These are phyloP conservation scores for Corydoras maculifer DNA, from an alignment of 2,113 vertebrate genomes.

Conservation along the genomic window DNA sequence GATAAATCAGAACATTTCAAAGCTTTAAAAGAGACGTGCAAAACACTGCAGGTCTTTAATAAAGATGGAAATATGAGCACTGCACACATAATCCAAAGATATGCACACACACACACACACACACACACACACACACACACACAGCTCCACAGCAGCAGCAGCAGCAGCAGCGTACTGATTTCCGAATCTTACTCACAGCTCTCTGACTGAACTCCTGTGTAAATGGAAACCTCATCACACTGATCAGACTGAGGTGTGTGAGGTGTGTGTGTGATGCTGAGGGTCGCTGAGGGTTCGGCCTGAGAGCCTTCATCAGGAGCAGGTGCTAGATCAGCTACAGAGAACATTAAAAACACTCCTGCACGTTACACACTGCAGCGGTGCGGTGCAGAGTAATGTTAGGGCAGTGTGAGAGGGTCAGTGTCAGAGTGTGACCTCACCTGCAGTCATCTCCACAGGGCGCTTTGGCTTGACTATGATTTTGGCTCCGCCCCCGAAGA, in stretches of 20 bases:
- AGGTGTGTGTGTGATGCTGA: slow-evolving; percentile 46
- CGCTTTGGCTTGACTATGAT: slow-evolving; percentile 86
- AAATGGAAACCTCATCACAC: slow-evolving; percentile 50
- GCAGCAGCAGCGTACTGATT: too few species aligned
- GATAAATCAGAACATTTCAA: too few species aligned
- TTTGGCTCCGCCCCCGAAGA: slow-evolving; percentile 92
- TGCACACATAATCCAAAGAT: slow-evolving; percentile 9
- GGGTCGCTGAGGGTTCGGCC: slow-evolving; percentile 29
- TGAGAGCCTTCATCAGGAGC: neutral
- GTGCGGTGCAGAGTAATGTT: neutral
- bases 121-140: slow-evolving; percentile 53
- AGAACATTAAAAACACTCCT: neutral
- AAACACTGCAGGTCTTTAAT: too few species aligned
- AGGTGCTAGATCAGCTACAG: slow-evolving; percentile 1
- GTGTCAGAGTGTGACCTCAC: slow-evolving; percentile 51
- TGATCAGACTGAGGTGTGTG: slow-evolving; percentile 48
- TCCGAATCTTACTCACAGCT: slow-evolving; percentile 65
- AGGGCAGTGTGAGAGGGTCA: neutral
- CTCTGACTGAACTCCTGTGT: slow-evolving; percentile 48
- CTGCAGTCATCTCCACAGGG: slow-evolving; percentile 78
- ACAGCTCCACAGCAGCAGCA: neutral
- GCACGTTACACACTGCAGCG: neutral
- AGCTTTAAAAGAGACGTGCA: too few species aligned
- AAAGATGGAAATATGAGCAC: neutral
- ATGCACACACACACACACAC: slow-evolving; percentile 12